Evolutionary conservation across 2,797 vertebrate genomes (phyloP), one percentile per base, ranked within the genome.

Genomic region (Acanthis flammea): DNA sequence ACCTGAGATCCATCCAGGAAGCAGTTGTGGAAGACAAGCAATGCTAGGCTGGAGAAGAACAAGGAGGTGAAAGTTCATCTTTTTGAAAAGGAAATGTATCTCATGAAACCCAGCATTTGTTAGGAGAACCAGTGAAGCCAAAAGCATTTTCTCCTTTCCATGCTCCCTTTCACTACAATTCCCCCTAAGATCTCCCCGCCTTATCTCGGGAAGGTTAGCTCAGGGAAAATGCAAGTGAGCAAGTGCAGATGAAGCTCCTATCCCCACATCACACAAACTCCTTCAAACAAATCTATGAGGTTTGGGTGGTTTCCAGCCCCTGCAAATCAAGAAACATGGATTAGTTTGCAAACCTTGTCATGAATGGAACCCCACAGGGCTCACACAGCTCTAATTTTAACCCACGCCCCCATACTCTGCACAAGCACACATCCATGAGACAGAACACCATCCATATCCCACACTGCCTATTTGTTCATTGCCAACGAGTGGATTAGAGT

Each of bases 401-500:
- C 48, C 85, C 0, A 0, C 1, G 0, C 55, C 41, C 68, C 92
- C 58, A 78, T 31, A 48, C 33, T 72, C 78, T 66, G 73, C 79
- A 86, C 79, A 91, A 86, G 88, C 70, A 86, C 54, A 77, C 51
- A 94, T 63, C 79, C 70, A 48, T 39, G 79, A 79, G 91, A 90
- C 41, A 62, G 82, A 95, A 66, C 6, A 81, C 48, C 73, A 65
- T 62, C 78, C 62, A 41, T 62, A 86, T 71, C 89, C 70, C 70
- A 76, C 75, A 30, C 85, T 78, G 76, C 44, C 85, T 92, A 18
- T 84, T 86, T 73, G 71, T n/a, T 73, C 63, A 23, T 14, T 94
- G 95, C 90, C 95, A 96, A 67, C 44, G 70, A 84, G 76, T 12
- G 86, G 89, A 94, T 94, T 89, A 88, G 87, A 92, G 87, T 75